phyloP scores from a whole-genome alignment of 2,113 vertebrate genomes.

The Notechis scutatus region DNA sequence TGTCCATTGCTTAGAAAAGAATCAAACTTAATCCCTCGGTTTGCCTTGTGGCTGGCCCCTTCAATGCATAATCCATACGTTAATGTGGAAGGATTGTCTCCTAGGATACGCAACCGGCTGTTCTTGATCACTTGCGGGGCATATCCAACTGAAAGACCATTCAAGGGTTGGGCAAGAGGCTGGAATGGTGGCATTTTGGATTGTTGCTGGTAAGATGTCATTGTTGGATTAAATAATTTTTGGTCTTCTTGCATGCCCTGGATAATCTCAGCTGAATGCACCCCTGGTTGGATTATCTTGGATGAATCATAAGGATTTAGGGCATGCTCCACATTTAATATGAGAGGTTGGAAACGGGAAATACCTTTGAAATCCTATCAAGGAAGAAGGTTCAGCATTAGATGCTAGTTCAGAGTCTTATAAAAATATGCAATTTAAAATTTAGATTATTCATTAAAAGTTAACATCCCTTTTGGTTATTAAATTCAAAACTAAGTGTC shows the following conservation, averaged over 20 bases:
- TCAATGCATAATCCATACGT: constrained; percentile 51
- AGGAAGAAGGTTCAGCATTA: neutral
- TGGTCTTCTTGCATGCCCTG: neutral
- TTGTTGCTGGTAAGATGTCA: constrained; percentile 46
- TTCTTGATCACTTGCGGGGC: neutral
- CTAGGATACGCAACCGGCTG: accelerated
- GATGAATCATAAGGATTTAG: constrained; percentile 50
- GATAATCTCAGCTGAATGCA: constrained; percentile 25
- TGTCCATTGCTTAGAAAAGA: neutral
- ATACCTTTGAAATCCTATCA: constrained; percentile 67
- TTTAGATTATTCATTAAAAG: neutral
- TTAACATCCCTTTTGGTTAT: neutral
- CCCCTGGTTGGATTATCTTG: constrained; percentile 44
- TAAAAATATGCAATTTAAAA: neutral
- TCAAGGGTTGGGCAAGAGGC: accelerated
- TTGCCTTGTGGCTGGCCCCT: accelerated
- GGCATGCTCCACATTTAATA: constrained; percentile 59
- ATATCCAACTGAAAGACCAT: accelerated
- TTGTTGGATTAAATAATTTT: accelerated
- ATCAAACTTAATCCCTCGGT: accelerated
- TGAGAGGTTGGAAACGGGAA: constrained; percentile 61
- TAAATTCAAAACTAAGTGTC: neutral
- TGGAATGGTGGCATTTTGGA: accelerated
- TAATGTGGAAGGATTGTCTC: neutral
- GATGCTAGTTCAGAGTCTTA: neutral